phyloP scores from a whole-genome alignment of 2,797 vertebrate genomes.

The Leptodactylus fallax region DNA sequence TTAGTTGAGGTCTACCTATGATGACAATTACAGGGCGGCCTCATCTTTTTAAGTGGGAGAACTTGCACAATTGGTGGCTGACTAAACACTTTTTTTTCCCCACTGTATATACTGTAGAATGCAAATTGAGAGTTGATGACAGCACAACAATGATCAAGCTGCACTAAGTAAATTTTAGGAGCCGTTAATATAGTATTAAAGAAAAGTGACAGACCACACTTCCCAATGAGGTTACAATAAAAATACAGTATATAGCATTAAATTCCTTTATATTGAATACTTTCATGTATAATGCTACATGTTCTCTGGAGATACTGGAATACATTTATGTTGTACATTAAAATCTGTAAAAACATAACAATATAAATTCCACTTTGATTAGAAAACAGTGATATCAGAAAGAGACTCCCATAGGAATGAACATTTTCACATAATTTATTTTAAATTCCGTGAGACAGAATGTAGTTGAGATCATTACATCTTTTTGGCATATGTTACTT shows the following conservation, averaged over 20 bases:
- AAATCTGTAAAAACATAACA: slow-evolving; percentile 6
- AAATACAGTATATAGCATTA: neutral
- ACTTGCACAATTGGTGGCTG: no score
- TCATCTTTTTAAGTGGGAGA: no score
- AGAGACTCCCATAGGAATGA: neutral
- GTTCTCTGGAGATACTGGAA: neutral
- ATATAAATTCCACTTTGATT: slow-evolving; percentile 12
- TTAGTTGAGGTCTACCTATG: no score
- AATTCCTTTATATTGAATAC: neutral
- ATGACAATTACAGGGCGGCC: no score
- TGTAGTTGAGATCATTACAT: neutral
- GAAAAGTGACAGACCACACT: neutral
- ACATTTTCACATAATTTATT: slow-evolving; percentile 22
- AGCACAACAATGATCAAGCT: no score
- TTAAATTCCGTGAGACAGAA: slow-evolving; percentile 2
- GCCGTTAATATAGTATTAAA: neutral
- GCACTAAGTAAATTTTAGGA: no score
- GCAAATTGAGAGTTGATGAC: no score
- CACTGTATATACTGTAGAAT: no score
- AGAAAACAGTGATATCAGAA: slow-evolving; percentile 2
- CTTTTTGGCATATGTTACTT: slow-evolving; percentile 4
- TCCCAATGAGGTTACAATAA: neutral
- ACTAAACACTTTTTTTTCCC: no score
- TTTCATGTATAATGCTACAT: neutral
- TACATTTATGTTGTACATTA: neutral